phyloP scores from a whole-genome alignment of 2,797 vertebrate species.

The Phoebastria nigripes region DNA sequence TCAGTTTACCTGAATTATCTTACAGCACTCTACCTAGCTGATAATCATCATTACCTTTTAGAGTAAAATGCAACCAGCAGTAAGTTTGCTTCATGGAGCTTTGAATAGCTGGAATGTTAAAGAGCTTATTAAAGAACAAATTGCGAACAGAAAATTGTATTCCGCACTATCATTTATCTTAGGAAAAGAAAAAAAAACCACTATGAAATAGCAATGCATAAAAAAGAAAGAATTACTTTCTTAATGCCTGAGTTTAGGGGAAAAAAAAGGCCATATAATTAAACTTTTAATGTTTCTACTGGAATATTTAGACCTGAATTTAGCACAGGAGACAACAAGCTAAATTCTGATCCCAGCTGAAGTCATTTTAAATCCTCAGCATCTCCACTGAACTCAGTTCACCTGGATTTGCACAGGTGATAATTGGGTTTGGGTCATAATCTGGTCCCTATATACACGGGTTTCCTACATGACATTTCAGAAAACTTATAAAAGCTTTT shows the following conservation, averaged over 20 bases:
- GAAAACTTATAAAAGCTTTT: background rate
- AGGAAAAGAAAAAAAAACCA: background rate
- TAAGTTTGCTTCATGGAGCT: conserved; percentile 42
- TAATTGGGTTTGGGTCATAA: background rate
- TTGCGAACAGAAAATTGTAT: conserved; percentile 60
- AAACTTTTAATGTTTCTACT: conserved; percentile 15
- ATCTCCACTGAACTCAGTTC: background rate
- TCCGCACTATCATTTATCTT: conserved; percentile 24
- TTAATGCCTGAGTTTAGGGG: background rate
- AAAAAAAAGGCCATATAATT: background rate
- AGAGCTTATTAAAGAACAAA: conserved; percentile 57
- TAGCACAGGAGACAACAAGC: background rate
- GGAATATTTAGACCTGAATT: conserved; percentile 13
- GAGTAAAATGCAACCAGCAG: conserved; percentile 16
- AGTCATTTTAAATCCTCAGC: background rate
- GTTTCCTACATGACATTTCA: background rate
- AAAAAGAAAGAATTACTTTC: conserved; percentile 51
- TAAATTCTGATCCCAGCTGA: background rate
- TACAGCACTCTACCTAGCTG: conserved; percentile 44
- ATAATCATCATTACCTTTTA: conserved; percentile 46
- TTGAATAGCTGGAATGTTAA: conserved; percentile 45
- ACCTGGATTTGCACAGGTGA: background rate
- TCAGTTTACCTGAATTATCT: conserved; percentile 38
- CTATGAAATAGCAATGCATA: conserved; percentile 8
- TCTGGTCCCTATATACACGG: background rate